These are phyloP conservation scores for Stenodema calcarata DNA, from an alignment of 2,888 invertebrate species.

Conservation along the genomic window DNA sequence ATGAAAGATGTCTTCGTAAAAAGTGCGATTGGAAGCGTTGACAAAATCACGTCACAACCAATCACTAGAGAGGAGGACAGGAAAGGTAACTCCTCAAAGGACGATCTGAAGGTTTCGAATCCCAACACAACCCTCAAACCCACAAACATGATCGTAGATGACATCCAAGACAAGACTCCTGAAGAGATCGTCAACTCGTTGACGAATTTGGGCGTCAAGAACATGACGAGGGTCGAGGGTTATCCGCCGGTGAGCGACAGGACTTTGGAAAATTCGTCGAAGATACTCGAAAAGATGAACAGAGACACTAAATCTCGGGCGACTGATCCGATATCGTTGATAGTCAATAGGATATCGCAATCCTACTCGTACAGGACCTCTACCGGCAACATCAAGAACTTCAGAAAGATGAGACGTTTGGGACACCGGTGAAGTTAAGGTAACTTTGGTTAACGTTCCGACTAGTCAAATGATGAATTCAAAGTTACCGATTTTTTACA, in stretches of 20 bases:
- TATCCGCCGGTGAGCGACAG: slow-evolving; percentile 34
- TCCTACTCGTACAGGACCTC: slow-evolving; percentile 55
- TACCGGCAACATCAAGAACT: slow-evolving; percentile 44
- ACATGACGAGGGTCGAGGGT: slow-evolving; percentile 32
- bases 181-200: slow-evolving; percentile 53
- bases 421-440: neutral
- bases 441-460: neutral
- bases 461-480: neutral
- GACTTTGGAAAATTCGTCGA: slow-evolving; percentile 33
- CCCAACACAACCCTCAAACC: neutral
- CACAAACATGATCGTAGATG: slow-evolving; percentile 24
- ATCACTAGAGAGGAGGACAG: neutral
- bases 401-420: neutral
- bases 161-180: slow-evolving; percentile 48
- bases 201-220: slow-evolving; percentile 50
- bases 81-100: neutral
- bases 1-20: neutral
- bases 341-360: slow-evolving; percentile 55
- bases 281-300: neutral
- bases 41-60: neutral
- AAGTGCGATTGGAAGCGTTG: neutral
- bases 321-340: slow-evolving; percentile 53
- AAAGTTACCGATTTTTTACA: neutral
- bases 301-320: neutral
- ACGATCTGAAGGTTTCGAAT: neutral